phyloP scores from a whole-genome alignment of 2,797 vertebrate species.

The Oreortyx pictus region DNA sequence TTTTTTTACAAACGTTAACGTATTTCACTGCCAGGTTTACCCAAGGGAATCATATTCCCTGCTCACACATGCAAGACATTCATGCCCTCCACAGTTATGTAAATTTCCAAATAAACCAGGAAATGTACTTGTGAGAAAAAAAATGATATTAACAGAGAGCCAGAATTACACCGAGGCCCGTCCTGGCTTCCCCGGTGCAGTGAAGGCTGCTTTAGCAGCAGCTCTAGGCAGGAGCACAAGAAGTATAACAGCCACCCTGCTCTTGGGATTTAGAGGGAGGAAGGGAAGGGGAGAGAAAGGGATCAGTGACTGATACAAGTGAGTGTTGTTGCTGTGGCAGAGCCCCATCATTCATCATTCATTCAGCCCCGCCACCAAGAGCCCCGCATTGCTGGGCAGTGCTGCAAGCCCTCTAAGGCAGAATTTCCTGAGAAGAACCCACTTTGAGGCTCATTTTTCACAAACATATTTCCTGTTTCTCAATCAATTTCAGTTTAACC shows the following conservation, averaged over 20 bases:
- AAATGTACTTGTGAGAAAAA: constrained; percentile 57
- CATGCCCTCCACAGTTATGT: constrained; percentile 50
- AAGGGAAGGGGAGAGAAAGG: background rate
- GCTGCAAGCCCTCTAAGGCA: background rate
- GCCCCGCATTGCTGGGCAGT: background rate
- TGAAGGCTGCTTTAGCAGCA: background rate
- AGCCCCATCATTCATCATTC: background rate
- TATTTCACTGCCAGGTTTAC: constrained; percentile 59
- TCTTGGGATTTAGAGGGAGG: background rate
- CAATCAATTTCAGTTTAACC: constrained; percentile 29
- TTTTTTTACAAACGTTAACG: constrained; percentile 44
- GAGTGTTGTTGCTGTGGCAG: background rate
- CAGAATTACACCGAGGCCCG: constrained; percentile 16
- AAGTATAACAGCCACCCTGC: background rate
- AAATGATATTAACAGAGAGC: constrained; percentile 64
- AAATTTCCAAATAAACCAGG: constrained; percentile 59
- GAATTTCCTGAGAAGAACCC: background rate
- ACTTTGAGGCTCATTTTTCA: background rate
- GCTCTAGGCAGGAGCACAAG: background rate
- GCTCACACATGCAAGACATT: constrained; percentile 37
- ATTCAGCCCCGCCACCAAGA: background rate
- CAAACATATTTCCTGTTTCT: background rate
- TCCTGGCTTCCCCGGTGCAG: background rate
- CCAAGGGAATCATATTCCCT: constrained; percentile 47
- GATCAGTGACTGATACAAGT: background rate